A percentile compares a stretch with the other conserved stretches of the same genome.
phyloP scores from a whole-genome alignment of 1,140 invertebrate species.

The Bradynema listronoti region DNA sequence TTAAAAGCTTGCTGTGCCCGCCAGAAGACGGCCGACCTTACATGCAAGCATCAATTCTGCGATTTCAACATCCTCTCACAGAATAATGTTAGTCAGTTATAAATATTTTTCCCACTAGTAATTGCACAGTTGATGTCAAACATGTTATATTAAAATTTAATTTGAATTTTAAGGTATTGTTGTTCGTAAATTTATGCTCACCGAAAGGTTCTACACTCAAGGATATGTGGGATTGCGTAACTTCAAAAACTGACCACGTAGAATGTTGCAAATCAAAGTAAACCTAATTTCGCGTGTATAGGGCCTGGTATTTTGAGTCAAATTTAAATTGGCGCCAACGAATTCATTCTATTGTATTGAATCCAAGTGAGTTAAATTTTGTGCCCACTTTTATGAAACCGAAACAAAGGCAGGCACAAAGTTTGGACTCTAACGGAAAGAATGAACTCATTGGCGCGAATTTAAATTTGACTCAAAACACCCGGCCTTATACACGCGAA shows the following conservation, averaged over 20 bases:
- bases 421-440: not conserved
- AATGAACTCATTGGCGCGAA: not conserved
- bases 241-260: conserved; percentile 46
- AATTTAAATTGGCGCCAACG: conserved; percentile 6
- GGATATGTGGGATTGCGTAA: conserved; percentile 52
- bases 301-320: not conserved
- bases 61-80: conserved; percentile 46
- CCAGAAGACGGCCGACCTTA: conserved; percentile 48
- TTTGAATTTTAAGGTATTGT: conserved; percentile 27
- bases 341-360: not conserved
- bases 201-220: conserved; percentile 41
- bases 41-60: conserved; percentile 48
- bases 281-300: conserved; percentile 10
- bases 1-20: conserved; percentile 49
- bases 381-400: not conserved
- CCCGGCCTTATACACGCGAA: not conserved
- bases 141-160: conserved; percentile 27
- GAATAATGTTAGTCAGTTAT: conserved; percentile 43
- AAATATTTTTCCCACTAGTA: conserved; percentile 1
- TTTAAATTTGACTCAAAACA: not conserved
- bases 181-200: conserved; percentile 46
- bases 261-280: conserved; percentile 54
- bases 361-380: not conserved
- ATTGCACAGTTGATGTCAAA: not conserved
- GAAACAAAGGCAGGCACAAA: not conserved